Base-by-base conservation (phyloP, 2,888 invertebrate species). In the Drosophila picticornis region DNA sequence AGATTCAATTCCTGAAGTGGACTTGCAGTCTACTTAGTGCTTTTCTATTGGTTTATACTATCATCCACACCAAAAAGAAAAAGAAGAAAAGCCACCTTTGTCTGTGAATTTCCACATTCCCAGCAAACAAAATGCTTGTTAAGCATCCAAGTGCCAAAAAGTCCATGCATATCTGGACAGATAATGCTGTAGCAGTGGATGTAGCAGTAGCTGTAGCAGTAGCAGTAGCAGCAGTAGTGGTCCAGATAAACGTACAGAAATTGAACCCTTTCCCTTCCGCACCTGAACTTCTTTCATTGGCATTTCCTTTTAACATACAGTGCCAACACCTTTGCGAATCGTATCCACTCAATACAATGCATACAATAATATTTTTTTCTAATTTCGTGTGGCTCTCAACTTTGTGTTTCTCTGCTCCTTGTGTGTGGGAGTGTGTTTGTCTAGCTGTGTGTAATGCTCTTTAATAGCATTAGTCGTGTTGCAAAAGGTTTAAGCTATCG, bases 361-460 rank as follows among this genome's bases (percentile, higher is more conserved):
- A 80, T 87, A 89, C 75, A 85, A 85, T 87, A 85, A 85, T 85
- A 89, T 85, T 85, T 85, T 88, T 89, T 85, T 87, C 71, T 89
- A 89, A 87, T 85, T 85, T 80, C 59, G 52, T 65, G 56, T 75
- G 56, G 56, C 62, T 60, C 69, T 60, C 69, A 56, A 51, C 61
- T 64, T 70, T 78, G 73, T 60, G 58, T 68, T 74, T 57, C 56
- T 32, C 34, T 22, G 48, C 32, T 55, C 31, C 46, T 29, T 36
- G 25, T 48, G 55, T 29, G 29, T 50, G 32, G 50, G 22, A 38
- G 27, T 36, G 52, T 72, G 74, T 73, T 59, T 58, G 52, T 76
- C 66, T 80, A 80, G 80, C 80, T 65, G 65, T 79, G 73, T 79
- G 78, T 79, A 79, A 72, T 66, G 57, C 85, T 27, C 81, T 76